phyloP scores from a whole-genome alignment of 1,140 invertebrate species.

The Drosophila elegans region DNA sequence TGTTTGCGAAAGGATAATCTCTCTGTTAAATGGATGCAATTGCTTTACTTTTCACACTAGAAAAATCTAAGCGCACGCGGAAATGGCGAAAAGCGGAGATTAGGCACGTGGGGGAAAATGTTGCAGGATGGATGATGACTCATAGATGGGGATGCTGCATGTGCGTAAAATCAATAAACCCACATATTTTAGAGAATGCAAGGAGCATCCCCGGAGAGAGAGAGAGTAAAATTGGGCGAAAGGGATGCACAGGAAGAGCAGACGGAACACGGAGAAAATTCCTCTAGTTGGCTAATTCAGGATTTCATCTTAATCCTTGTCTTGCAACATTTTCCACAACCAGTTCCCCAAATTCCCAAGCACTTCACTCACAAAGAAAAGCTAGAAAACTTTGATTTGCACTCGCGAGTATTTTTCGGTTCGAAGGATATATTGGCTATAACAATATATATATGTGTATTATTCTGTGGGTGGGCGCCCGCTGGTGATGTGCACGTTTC shows the following conservation, averaged over 20 bases:
- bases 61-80: slow-evolving; percentile 41
- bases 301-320: not conserved
- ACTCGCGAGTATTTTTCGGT: slow-evolving; percentile 31
- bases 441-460: not conserved
- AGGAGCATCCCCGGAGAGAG: slow-evolving; percentile 25
- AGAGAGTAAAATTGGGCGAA: slow-evolving; percentile 5
- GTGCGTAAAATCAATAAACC: slow-evolving; percentile 61
- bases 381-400: slow-evolving; percentile 29
- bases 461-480: slow-evolving; percentile 16
- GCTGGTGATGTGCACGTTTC: slow-evolving; percentile 75
- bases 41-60: slow-evolving; percentile 48
- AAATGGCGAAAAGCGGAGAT: slow-evolving; percentile 1
- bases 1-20: slow-evolving; percentile 49
- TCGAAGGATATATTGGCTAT: slow-evolving; percentile 35
- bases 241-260: not conserved
- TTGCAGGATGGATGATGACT: slow-evolving; percentile 47
- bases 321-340: slow-evolving; percentile 33
- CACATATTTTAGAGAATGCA: slow-evolving; percentile 16
- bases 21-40: slow-evolving; percentile 38
- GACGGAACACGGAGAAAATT: slow-evolving; percentile 16
- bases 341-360: not conserved
- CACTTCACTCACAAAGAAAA: slow-evolving; percentile 55
- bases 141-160: slow-evolving; percentile 37
- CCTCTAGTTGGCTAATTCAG: slow-evolving; percentile 12
- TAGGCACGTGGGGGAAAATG: slow-evolving; percentile 34